A percentile compares a stretch with the other conserved stretches of the same genome.
These are phyloP conservation scores for Ptychadena robeensis DNA, from an alignment of 2,797 vertebrate species.

Conservation along the genomic window DNA sequence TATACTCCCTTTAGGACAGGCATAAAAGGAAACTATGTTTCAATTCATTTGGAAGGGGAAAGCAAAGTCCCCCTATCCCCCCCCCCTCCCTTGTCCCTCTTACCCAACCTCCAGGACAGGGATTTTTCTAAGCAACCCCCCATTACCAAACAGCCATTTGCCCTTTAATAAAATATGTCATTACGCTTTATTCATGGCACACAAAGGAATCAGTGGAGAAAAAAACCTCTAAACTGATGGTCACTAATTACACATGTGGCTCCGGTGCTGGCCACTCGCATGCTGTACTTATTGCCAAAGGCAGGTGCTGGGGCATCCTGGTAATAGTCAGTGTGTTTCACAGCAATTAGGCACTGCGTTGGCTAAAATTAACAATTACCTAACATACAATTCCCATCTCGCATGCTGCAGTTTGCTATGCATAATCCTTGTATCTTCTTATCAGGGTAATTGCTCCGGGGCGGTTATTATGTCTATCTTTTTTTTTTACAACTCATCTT, in stretches of 20 bases:
- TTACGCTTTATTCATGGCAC: constrained; percentile 98
- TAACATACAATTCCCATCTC: constrained; percentile 98
- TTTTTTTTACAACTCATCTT: constrained; percentile 79
- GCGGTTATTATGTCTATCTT: constrained; percentile 86
- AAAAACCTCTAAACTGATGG: constrained; percentile 96
- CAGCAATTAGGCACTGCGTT: constrained; percentile 96
- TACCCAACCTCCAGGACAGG: constrained; percentile 84
- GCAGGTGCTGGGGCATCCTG: constrained; percentile 99
- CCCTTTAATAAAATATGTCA: constrained; percentile 99
- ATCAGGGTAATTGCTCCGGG: constrained; percentile 82
- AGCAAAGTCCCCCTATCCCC: constrained; percentile 84
- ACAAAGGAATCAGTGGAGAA: constrained; percentile 96
- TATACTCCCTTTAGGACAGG: constrained; percentile 81
- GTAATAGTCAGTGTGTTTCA: constrained; percentile 97
- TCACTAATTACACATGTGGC: constrained; percentile 99
- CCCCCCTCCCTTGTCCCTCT: constrained; percentile 78
- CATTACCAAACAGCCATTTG: constrained; percentile 95
- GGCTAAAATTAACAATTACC: constrained; percentile 99
- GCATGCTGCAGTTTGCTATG: constrained; percentile 89
- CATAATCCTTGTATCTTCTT: constrained; percentile 92
- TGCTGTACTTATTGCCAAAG: constrained; percentile 87
- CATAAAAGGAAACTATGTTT: constrained; percentile 83
- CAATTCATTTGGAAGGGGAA: constrained; percentile 85
- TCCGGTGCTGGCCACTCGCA: constrained; percentile 89
- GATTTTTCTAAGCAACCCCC: constrained; percentile 84